Percentiles rank a stretch among this genome's conserved stretches.
phyloP scores from a whole-genome alignment of 1,140 invertebrate genomes.

The Patella vulgata region DNA sequence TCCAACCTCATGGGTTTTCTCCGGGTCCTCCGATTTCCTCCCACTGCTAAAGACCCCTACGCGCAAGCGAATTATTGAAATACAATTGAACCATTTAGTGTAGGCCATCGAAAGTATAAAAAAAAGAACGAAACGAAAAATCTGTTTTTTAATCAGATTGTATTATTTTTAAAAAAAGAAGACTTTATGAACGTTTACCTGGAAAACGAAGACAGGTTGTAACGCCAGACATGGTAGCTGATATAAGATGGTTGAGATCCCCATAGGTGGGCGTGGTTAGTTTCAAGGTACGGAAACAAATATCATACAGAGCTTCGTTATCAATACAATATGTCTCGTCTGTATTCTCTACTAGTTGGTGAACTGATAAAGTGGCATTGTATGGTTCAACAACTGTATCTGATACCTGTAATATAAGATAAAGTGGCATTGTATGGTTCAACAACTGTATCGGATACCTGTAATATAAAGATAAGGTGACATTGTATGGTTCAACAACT shows the following conservation, averaged over 20 bases:
- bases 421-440: conserved; percentile 71
- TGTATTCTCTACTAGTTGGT: conserved; percentile 79
- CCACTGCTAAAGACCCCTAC: too few relatives aligned
- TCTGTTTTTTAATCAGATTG: too few relatives aligned
- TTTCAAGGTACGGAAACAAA: conserved; percentile 86
- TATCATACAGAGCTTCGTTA: conserved; percentile 89
- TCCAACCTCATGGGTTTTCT: too few relatives aligned
- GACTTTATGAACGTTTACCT: too few relatives aligned
- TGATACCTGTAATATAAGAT: conserved; percentile 71
- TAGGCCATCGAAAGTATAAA: too few relatives aligned
- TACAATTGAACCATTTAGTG: too few relatives aligned
- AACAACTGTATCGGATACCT: conserved; percentile 70
- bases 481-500: too few relatives aligned
- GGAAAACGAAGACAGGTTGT: conserved; percentile 75
- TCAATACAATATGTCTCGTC: conserved; percentile 74
- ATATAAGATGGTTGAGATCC: conserved; percentile 70
- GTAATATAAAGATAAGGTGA: too few relatives aligned
- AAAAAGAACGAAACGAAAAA: too few relatives aligned
- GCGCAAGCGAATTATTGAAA: too few relatives aligned
- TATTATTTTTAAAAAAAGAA: too few relatives aligned
- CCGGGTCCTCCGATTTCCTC: too few relatives aligned
- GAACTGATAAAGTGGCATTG: conserved; percentile 77
- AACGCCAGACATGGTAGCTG: conserved; percentile 80
- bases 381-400: conserved; percentile 83
- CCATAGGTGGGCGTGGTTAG: conserved; percentile 75